A percentile compares a stretch with the other conserved stretches of the same genome.
phyloP scores from a whole-genome alignment of 2,888 invertebrate genomes.

The Coecobrya sp. region DNA sequence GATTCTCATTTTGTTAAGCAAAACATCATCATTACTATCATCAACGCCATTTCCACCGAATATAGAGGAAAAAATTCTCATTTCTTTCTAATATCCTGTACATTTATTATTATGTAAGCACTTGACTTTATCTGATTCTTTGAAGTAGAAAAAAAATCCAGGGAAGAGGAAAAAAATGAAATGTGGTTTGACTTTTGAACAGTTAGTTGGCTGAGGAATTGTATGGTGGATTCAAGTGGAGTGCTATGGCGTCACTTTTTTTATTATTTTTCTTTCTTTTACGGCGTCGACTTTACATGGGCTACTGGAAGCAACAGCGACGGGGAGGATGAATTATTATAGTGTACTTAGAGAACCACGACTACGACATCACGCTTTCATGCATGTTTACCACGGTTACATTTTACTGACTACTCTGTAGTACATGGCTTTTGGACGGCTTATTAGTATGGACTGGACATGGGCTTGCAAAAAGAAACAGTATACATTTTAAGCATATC shows the following conservation, averaged over 20 bases:
- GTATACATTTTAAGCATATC: no score
- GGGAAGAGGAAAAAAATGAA: not conserved
- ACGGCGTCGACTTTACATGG: not conserved
- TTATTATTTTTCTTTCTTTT: not conserved
- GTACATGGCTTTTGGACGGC: no score
- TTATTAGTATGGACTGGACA: no score
- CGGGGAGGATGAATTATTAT: not conserved
- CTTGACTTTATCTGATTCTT: not conserved
- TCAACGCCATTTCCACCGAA: not conserved
- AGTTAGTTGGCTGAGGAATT: not conserved
- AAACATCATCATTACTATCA: not conserved
- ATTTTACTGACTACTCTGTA: no score
- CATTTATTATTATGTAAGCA: no score
- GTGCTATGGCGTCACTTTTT: constrained; percentile 3
- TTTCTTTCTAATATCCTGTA: not conserved
- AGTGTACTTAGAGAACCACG: not conserved
- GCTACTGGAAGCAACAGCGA: not conserved
- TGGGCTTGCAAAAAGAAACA: no score
- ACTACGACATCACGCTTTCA: no score
- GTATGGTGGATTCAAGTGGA: not conserved
- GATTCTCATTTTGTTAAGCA: not conserved
- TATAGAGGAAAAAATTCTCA: not conserved
- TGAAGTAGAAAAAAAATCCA: not conserved
- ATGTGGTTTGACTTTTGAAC: not conserved
- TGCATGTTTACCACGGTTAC: no score